Conservation (phyloP, 2,113 vertebrate genomes). For the Arvicanthis niloticus region DNA sequence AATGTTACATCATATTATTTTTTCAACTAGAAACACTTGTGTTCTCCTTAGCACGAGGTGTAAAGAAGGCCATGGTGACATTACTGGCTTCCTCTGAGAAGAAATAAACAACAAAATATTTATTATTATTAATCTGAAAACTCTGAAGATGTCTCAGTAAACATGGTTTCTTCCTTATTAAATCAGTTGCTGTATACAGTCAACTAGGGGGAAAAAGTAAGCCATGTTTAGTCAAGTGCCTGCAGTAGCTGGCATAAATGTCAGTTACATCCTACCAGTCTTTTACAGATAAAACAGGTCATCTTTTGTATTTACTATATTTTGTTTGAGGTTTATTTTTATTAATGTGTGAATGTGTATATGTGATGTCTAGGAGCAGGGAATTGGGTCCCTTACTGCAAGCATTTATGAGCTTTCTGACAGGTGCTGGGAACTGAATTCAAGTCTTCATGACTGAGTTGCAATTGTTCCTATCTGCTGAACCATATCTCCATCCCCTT, state of each 20-base stretch:
- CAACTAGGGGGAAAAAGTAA: background rate
- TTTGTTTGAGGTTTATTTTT: background rate
- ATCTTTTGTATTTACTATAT: background rate
- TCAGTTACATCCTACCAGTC: background rate
- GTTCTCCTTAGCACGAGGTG: background rate
- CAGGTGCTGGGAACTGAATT: no score
- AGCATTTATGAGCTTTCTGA: background rate
- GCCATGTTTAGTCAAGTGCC: background rate
- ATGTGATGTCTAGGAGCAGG: accelerated
- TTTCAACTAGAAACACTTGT: background rate
- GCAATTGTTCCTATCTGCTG: background rate
- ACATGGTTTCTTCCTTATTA: background rate
- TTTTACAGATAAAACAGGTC: background rate
- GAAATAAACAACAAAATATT: background rate
- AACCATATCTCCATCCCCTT: background rate
- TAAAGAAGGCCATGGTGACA: background rate
- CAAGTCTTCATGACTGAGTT: background rate
- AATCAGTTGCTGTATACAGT: background rate
- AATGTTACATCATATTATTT: background rate
- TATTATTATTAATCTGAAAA: background rate
- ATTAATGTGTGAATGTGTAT: background rate
- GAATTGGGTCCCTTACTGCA: background rate
- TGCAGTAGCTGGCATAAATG: background rate
- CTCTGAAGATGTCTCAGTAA: background rate
- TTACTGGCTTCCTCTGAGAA: background rate